A percentile compares a stretch with the other conserved stretches of the same genome.
Evolutionary conservation across 2,113 vertebrate genomes (phyloP).

Genomic region (Gymnocephalus cernua): DNA sequence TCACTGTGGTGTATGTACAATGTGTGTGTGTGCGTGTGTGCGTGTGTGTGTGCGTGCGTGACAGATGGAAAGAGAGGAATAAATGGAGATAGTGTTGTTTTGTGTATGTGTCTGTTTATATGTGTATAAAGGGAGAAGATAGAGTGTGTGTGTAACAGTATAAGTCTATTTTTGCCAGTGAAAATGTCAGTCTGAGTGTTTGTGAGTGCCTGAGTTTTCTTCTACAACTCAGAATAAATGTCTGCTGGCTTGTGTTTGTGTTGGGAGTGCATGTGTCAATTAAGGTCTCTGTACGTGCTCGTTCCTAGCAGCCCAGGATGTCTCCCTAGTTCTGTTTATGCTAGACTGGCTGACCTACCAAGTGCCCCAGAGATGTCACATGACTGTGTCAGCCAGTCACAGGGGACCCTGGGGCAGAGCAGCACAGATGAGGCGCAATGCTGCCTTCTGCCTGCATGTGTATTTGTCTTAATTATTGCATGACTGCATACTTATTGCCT

Average conservation of each 20-base stretch:
- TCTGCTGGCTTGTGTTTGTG: slow-evolving; percentile 8
- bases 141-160: background rate
- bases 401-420: slow-evolving; percentile 30
- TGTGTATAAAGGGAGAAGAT: background rate
- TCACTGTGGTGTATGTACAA: background rate
- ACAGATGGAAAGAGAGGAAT: background rate
- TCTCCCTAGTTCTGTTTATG: slow-evolving; percentile 48
- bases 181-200: slow-evolving; percentile 5
- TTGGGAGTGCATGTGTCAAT: slow-evolving; percentile 11
- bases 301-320: slow-evolving; percentile 30
- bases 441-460: slow-evolving; percentile 43
- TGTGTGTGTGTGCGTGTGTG: background rate
- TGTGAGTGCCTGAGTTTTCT: slow-evolving; percentile 9
- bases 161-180: slow-evolving; percentile 35
- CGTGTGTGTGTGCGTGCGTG: background rate
- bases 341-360: slow-evolving; percentile 74
- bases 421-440: slow-evolving; percentile 62
- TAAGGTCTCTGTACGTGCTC: background rate
- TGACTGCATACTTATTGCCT: slow-evolving; percentile 5
- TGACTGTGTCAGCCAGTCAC: slow-evolving; percentile 67
- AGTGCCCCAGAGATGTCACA: slow-evolving; percentile 64
- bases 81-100: slow-evolving; percentile 20
- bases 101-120: slow-evolving; percentile 16
- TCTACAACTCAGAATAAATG: slow-evolving; percentile 10
- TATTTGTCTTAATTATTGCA: slow-evolving; percentile 51